These are phyloP conservation scores for Drosophila jambulina DNA, from an alignment of 1,140 invertebrate genomes.

Conservation along the genomic window DNA sequence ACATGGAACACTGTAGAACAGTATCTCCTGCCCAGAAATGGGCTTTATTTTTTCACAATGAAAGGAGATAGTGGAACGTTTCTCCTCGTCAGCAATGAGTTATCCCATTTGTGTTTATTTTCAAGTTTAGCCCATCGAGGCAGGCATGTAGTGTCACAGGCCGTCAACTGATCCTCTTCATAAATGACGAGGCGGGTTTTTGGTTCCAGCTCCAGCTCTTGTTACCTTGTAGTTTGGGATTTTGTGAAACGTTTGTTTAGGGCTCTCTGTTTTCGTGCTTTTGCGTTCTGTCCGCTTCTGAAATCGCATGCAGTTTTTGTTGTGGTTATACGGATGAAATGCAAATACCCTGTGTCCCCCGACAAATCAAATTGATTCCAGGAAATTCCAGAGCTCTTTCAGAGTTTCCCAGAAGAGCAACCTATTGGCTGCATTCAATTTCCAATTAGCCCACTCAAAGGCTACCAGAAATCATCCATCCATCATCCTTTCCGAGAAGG, in stretches of 20 bases:
- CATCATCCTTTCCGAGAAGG: neutral
- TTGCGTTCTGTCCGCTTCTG: slow-evolving; percentile 8
- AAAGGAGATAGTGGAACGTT: slow-evolving; percentile 10
- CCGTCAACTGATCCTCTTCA: slow-evolving; percentile 42
- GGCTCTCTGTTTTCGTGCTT: neutral
- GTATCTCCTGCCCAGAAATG: slow-evolving; percentile 4
- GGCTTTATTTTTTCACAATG: slow-evolving; percentile 12
- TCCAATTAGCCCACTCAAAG: slow-evolving; percentile 10
- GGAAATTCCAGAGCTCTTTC: neutral
- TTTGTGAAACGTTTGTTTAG: slow-evolving; percentile 29
- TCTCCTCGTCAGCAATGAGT: neutral
- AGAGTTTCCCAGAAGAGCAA: neutral
- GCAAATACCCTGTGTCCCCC: slow-evolving; percentile 15
- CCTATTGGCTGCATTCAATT: neutral
- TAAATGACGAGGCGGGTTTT: slow-evolving; percentile 48
- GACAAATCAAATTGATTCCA: slow-evolving; percentile 24
- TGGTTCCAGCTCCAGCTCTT: slow-evolving; percentile 4
- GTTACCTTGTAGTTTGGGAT: slow-evolving; percentile 27
- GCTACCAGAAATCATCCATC: slow-evolving; percentile 3
- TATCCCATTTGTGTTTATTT: slow-evolving; percentile 27
- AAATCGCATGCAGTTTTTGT: slow-evolving; percentile 22
- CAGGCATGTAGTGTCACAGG: slow-evolving; percentile 21
- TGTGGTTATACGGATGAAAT: slow-evolving; percentile 13
- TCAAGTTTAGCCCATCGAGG: slow-evolving; percentile 20
- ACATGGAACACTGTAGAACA: neutral